A percentile compares a stretch with the other conserved stretches of the same genome.
These are phyloP conservation scores for Cetoscarus ocellatus DNA, from an alignment of 2,797 vertebrate species.

Conservation along the genomic window DNA sequence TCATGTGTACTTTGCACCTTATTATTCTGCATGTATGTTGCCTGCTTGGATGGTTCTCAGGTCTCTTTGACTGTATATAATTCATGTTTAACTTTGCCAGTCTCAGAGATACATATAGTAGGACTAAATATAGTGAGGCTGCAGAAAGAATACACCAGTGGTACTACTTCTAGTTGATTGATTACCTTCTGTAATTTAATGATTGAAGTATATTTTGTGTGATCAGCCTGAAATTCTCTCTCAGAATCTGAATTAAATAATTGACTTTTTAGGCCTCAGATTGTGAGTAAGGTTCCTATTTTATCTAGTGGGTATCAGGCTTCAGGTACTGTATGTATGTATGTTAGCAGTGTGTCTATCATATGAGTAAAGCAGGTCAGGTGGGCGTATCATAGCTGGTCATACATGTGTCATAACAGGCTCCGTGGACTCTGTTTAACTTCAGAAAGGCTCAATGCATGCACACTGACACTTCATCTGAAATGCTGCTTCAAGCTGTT, in stretches of 20 bases:
- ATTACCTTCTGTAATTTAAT: too few species aligned
- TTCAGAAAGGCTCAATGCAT: neutral
- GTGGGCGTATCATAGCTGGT: slow-evolving; percentile 37
- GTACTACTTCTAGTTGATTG: neutral
- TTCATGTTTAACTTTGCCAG: neutral
- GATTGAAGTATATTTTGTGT: neutral
- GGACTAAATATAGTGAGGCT: too few species aligned
- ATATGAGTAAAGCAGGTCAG: slow-evolving; percentile 16
- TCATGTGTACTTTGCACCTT: neutral
- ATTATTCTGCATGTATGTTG: neutral
- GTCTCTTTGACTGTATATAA: neutral
- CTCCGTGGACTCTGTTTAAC: neutral
- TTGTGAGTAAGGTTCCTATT: neutral
- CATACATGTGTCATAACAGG: slow-evolving; percentile 18
- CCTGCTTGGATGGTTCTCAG: neutral
- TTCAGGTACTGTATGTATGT: slow-evolving; percentile 37
- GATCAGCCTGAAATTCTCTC: neutral
- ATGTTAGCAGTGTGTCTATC: slow-evolving; percentile 31
- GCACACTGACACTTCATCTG: neutral
- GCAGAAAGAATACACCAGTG: neutral
- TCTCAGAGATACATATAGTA: too few species aligned
- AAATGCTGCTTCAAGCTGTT: slow-evolving; percentile 32
- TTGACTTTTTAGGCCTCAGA: neutral
- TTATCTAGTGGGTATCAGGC: slow-evolving; percentile 8
- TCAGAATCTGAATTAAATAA: neutral